A percentile compares a stretch with the other conserved stretches of the same genome.
phyloP scores from a whole-genome alignment of 2,113 vertebrate genomes.

The Eclectus roratus region DNA sequence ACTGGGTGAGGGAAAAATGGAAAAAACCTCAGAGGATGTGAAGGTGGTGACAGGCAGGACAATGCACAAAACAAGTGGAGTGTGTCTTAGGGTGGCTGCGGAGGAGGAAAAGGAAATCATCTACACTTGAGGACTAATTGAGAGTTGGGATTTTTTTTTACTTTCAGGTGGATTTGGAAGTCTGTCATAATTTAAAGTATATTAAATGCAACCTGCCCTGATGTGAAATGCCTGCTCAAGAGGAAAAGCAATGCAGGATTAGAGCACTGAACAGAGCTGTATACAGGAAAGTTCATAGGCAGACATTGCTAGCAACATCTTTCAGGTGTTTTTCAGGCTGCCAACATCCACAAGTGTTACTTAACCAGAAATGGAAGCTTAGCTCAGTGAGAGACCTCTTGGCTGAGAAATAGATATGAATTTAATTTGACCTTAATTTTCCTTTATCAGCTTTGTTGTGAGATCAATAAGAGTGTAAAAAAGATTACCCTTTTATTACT shows the following conservation, averaged over 20 bases:
- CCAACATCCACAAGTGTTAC: not conserved
- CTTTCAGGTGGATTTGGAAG: not conserved
- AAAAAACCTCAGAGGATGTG: not conserved
- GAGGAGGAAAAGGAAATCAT: not conserved
- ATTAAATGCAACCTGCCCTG: not conserved
- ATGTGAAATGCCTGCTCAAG: not conserved
- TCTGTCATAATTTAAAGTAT: not conserved
- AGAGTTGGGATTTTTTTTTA: not conserved
- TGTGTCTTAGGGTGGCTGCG: not conserved
- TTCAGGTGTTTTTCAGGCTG: not conserved
- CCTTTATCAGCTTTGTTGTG: not conserved
- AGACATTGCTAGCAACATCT: not conserved
- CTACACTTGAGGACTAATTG: not conserved
- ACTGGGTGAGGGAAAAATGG: not conserved
- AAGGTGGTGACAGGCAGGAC: not conserved
- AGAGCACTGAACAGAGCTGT: not conserved
- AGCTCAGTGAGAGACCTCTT: not conserved
- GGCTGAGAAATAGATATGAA: not conserved
- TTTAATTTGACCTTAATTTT: not conserved
- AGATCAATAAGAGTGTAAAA: not conserved
- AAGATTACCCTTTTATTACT: not conserved
- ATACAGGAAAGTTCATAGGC: not conserved
- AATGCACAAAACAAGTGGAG: not conserved
- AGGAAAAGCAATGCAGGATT: not conserved
- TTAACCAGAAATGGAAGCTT: not conserved